Percentiles rank a stretch among this genome's conserved stretches.
Conservation (phyloP, 2,888 invertebrate species). For the Erynnis tages region DNA sequence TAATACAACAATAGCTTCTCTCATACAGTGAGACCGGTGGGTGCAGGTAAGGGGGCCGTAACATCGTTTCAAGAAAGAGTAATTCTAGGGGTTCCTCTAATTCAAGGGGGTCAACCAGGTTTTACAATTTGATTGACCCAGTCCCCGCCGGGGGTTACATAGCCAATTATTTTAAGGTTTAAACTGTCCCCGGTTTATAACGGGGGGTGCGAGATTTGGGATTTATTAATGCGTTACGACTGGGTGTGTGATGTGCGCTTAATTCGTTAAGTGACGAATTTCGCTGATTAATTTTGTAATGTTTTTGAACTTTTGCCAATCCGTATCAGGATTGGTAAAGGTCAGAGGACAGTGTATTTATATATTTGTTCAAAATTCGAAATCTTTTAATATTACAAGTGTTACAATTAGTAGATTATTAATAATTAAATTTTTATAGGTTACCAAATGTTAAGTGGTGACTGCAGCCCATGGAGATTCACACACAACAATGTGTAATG, state of each 20-base stretch:
- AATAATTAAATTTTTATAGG: too few species aligned
- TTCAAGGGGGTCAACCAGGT: conserved; percentile 44
- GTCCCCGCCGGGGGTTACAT: conserved; percentile 31
- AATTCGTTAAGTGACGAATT: neutral
- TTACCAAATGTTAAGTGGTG: too few species aligned
- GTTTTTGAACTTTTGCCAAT: too few species aligned
- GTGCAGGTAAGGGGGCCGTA: conserved; percentile 33
- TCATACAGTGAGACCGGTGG: neutral
- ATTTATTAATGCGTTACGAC: conserved; percentile 19
- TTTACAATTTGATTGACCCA: conserved; percentile 53
- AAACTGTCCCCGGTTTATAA: conserved; percentile 25
- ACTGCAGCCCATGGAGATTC: too few species aligned
- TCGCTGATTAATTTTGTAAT: neutral
- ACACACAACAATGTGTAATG: too few species aligned
- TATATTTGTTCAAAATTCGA: too few species aligned
- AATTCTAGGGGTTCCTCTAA: conserved; percentile 46
- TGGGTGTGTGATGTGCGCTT: neutral
- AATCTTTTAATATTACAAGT: too few species aligned
- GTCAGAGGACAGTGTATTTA: too few species aligned
- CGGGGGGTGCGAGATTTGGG: conserved; percentile 25
- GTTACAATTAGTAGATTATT: too few species aligned
- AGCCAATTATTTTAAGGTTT: conserved; percentile 27
- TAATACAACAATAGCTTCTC: neutral
- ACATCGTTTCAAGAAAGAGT: conserved; percentile 48
- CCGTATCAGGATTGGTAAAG: too few species aligned